Evolutionary conservation across 2,113 vertebrate genomes (phyloP).

Genomic region (Perca flavescens): DNA sequence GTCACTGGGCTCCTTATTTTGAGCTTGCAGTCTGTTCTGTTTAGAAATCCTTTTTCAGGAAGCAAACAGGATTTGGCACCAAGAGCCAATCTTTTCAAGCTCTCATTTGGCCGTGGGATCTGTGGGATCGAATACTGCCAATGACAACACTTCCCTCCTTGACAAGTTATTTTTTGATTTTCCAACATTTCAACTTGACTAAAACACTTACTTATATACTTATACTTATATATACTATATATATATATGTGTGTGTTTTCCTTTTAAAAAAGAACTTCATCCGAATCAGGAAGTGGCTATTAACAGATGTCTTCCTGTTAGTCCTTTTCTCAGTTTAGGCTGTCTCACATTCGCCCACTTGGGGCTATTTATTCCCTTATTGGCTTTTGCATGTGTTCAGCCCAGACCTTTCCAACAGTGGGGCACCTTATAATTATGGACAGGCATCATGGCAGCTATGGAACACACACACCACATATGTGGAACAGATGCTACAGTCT

Average conservation of each 20-base stretch:
- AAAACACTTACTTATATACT: too few species aligned
- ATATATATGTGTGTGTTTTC: too few species aligned
- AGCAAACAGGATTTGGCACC: conserved; percentile 73
- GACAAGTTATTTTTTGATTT: conserved; percentile 76
- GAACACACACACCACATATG: conserved; percentile 71
- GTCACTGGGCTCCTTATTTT: conserved; percentile 71
- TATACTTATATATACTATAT: too few species aligned
- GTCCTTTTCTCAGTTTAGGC: conserved; percentile 77
- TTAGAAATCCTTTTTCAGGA: conserved; percentile 64
- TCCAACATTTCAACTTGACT: conserved; percentile 61
- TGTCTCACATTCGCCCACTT: conserved; percentile 75
- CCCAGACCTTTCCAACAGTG: conserved; percentile 69
- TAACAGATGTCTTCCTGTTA: conserved; percentile 78
- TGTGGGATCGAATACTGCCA: conserved; percentile 68
- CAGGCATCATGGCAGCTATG: conserved; percentile 67
- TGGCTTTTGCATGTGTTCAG: conserved; percentile 75
- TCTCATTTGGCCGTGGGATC: conserved; percentile 66
- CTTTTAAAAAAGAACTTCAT: conserved; percentile 49
- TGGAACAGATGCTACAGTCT: conserved; percentile 73
- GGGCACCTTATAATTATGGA: conserved; percentile 80
- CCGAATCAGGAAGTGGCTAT: conserved; percentile 62
- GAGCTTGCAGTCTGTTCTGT: conserved; percentile 67
- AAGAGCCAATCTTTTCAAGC: conserved; percentile 55
- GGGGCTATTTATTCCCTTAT: conserved; percentile 77
- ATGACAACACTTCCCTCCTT: conserved; percentile 70